Conservation (phyloP, 2,113 vertebrate genomes). For the Vimba vimba region DNA sequence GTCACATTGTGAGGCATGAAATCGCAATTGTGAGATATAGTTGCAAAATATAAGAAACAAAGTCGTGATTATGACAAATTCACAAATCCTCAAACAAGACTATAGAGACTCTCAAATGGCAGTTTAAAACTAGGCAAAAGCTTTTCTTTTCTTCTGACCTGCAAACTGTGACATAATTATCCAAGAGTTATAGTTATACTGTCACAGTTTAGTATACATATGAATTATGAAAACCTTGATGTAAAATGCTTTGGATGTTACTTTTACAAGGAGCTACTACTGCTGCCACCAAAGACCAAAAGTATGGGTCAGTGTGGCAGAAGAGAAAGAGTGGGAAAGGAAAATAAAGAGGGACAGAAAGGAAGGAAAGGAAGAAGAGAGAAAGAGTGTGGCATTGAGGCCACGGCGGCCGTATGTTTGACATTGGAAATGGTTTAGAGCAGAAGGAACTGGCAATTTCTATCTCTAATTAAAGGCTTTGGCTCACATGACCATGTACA, state of each 20-base stretch:
- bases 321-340: constrained; percentile 52
- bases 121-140: constrained; percentile 18
- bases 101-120: neutral
- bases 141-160: neutral
- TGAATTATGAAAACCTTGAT: neutral
- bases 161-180: neutral
- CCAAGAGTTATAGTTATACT: neutral
- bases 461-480: constrained; percentile 61
- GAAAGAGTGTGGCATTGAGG: constrained; percentile 61
- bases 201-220: neutral
- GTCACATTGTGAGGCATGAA: neutral
- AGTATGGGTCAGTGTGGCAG: constrained; percentile 65
- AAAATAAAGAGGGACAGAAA: constrained; percentile 56
- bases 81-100: neutral
- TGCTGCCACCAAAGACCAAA: constrained; percentile 72
- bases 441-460: constrained; percentile 73
- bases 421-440: constrained; percentile 76
- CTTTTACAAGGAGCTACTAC: constrained; percentile 31
- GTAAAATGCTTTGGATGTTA: constrained; percentile 1
- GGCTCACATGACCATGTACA: constrained; percentile 55
- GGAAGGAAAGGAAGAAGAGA: constrained; percentile 60
- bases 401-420: constrained; percentile 80
- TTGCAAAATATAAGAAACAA: neutral
- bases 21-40: neutral
- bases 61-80: neutral